Evolutionary conservation across 1,140 invertebrate species (phyloP), one percentile per base, ranked within the genome.

Genomic region (Agraylea sexmaculata): DNA sequence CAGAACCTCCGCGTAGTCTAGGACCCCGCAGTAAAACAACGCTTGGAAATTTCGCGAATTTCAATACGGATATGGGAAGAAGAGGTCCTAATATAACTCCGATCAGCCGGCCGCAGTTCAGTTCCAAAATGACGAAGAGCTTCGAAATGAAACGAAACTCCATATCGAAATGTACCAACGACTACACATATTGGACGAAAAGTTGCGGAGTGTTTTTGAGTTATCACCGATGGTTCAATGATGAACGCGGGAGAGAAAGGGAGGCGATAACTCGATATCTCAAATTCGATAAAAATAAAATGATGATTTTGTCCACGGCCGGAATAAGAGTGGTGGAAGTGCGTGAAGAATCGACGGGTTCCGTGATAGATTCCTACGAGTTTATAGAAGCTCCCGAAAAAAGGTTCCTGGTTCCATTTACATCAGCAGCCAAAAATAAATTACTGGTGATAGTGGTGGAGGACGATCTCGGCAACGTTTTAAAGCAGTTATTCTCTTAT

Each of bases 311-410:
- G 48, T 77, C 77, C 4, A 68, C 67, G 17, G 62, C 60, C 49
- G 79, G 79, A n/a, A 64, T 84, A 31, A 62, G 75, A 46, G 70
- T 83, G 25, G 68, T 83, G 21, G 79, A 84, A 65, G 64, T 84
- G 27, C 62, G 80, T 46, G 70, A 71, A 43, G 68, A 71, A 27
- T 64, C 70, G 19, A 71, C 71, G 42, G 70, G 72, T 28, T 60
- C 70, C 57, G 75, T 80, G 18, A 58, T 77, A 43, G 66, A 73
- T 51, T 74, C 74, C 41, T 81, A 79, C 70, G 73, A 77, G 52
- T 82, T 80, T 52, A 64, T 63, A 8, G 66, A 68, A 39, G 53
- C 56, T 33, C 61, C 68, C 16, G 70, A 71, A 57, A 69, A 69
- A 51, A 64, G 66, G 51, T 75, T 75, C 53, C 58, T 70, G 49